phyloP scores from a whole-genome alignment of 2,797 vertebrate species.

The Peromyscus aztecus region DNA sequence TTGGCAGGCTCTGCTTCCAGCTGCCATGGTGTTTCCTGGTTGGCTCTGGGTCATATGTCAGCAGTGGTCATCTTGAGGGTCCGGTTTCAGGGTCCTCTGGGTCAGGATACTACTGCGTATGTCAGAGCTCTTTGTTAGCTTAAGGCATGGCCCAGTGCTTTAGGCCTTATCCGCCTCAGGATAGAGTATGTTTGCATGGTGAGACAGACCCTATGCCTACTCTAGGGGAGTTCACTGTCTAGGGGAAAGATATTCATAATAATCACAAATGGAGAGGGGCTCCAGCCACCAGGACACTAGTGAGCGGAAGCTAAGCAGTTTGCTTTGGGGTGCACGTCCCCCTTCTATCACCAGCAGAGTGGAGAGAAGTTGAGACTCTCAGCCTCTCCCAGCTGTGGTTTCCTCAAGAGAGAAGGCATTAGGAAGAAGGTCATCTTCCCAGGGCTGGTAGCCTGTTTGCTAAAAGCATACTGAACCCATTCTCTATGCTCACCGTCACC shows the following conservation, averaged over 20 bases:
- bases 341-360: not conserved
- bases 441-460: not conserved
- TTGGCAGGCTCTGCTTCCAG: too few relatives aligned
- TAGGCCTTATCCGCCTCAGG: too few relatives aligned
- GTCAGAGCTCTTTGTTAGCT: too few relatives aligned
- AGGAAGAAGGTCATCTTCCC: not conserved
- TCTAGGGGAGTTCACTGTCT: not conserved
- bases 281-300: not conserved
- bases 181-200: not conserved
- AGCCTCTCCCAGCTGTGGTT: not conserved
- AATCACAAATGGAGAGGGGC: not conserved
- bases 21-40: too few relatives aligned
- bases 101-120: too few relatives aligned
- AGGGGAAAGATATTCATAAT: not conserved
- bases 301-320: not conserved
- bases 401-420: not conserved
- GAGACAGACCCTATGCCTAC: not conserved
- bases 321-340: not conserved
- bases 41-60: too few relatives aligned
- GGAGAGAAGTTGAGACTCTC: not conserved
- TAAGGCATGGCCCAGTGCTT: too few relatives aligned
- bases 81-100: too few relatives aligned
- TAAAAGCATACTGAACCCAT: not conserved
- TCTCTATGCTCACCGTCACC: rapidly evolving
- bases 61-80: too few relatives aligned